Percentiles rank a stretch among this genome's conserved stretches.
Evolutionary conservation across 1,140 invertebrate species (phyloP).

Genomic region (Chrysomallon squamiferum): DNA sequence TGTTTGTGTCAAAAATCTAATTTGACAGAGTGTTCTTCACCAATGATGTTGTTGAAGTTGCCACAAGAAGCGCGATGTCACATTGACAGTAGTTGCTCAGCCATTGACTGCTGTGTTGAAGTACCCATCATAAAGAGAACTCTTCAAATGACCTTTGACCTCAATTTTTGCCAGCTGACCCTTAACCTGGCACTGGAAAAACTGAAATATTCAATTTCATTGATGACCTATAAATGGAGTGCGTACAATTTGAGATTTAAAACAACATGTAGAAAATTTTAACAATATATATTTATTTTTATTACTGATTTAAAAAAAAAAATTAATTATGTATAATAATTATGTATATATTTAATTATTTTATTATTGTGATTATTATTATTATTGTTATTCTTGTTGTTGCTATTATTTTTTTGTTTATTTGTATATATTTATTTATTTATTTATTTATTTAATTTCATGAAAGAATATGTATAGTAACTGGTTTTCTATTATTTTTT

Average conservation of each 20-base stretch:
- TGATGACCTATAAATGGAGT: constrained; percentile 6
- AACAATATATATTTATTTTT: neutral
- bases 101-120: constrained; percentile 5
- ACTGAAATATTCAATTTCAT: neutral
- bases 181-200: neutral
- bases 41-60: too few species aligned
- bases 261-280: neutral
- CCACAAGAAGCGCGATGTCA: neutral
- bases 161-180: neutral
- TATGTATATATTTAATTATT: neutral
- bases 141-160: neutral
- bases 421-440: neutral
- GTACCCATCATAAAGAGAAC: neutral
- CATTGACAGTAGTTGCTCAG: neutral
- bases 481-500: too few species aligned
- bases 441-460: too few species aligned
- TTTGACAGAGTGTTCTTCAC: too few species aligned
- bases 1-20: too few species aligned
- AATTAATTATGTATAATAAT: neutral
- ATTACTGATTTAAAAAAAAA: neutral
- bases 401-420: neutral
- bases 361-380: neutral
- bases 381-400: neutral
- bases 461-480: too few species aligned
- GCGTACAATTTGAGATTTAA: neutral